Evolutionary conservation across 2,888 invertebrate genomes (phyloP).

Genomic region (Chrysodeixis includens): DNA sequence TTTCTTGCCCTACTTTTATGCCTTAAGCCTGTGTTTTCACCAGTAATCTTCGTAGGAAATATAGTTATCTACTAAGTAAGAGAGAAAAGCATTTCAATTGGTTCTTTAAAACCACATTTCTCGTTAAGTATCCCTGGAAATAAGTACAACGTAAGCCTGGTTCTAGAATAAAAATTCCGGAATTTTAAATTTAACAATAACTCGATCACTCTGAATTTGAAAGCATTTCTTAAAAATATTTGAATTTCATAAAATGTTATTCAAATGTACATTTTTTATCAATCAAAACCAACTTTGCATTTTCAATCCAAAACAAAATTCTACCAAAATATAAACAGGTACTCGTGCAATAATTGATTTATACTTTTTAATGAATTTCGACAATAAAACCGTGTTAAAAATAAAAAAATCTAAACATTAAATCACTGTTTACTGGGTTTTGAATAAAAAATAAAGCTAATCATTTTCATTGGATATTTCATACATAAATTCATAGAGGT

Average conservation of each 20-base stretch:
- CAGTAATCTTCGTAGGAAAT: no score
- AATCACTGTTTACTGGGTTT: constrained; percentile 7
- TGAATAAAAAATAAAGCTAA: constrained; percentile 24
- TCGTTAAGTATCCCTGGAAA: no score
- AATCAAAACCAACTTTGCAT: neutral
- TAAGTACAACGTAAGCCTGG: no score
- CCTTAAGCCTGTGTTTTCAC: no score
- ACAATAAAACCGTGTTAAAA: constrained; percentile 8
- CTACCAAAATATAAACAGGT: neutral
- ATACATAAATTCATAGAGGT: constrained; percentile 36
- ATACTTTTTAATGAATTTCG: neutral
- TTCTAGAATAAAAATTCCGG: no score
- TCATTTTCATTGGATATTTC: constrained; percentile 41
- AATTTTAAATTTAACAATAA: no score
- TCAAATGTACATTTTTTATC: neutral
- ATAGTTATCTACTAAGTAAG: no score
- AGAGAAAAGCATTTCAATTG: no score
- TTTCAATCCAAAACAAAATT: constrained; percentile 2
- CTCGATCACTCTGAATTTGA: no score
- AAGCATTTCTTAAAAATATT: no score
- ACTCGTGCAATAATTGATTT: constrained; percentile 10
- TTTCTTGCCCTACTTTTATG: no score
- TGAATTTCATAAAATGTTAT: neutral
- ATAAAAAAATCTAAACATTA: constrained; percentile 20
- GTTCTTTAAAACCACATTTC: no score